A percentile compares a stretch with the other conserved stretches of the same genome.
Evolutionary conservation across 1,140 invertebrate genomes (phyloP).

Genomic region (Parapsyche elsis): DNA sequence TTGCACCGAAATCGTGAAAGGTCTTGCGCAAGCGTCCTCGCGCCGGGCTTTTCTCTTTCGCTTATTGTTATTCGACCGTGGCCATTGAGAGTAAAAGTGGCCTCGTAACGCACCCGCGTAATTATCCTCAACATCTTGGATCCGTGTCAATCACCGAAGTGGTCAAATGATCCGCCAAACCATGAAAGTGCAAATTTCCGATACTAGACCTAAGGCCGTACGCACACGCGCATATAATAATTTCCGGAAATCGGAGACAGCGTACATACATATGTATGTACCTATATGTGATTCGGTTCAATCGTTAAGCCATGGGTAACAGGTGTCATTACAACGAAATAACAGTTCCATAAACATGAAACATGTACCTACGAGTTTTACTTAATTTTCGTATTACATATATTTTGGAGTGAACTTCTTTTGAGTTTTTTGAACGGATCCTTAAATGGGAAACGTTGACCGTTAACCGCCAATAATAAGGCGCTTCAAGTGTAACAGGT

Average conservation of each 20-base stretch:
- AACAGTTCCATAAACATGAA: too few relatives aligned
- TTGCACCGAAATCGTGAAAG: slow-evolving; percentile 20
- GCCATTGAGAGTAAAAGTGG: slow-evolving; percentile 52
- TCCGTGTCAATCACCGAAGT: slow-evolving; percentile 7
- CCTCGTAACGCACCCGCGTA: slow-evolving; percentile 37
- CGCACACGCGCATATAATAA: too few relatives aligned
- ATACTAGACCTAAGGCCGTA: too few relatives aligned
- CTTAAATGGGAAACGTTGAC: neutral
- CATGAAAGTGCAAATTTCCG: too few relatives aligned
- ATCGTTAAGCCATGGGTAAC: too few relatives aligned
- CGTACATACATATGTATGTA: too few relatives aligned
- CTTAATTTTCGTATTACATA: neutral
- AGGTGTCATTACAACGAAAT: too few relatives aligned
- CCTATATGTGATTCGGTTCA: too few relatives aligned
- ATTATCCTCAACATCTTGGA: slow-evolving; percentile 28
- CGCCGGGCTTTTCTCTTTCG: slow-evolving; percentile 47
- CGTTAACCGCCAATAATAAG: neutral
- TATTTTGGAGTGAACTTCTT: neutral
- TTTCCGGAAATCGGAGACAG: too few relatives aligned
- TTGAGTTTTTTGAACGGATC: neutral
- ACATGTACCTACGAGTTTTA: too few relatives aligned
- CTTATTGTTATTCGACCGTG: slow-evolving; percentile 53
- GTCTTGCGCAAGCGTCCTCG: slow-evolving; percentile 45
- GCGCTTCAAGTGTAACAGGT: too few relatives aligned
- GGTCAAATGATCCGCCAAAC: neutral